A percentile compares a stretch with the other conserved stretches of the same genome.
phyloP scores from a whole-genome alignment of 1,140 invertebrate genomes.

The Diabrotica undecimpunctata region DNA sequence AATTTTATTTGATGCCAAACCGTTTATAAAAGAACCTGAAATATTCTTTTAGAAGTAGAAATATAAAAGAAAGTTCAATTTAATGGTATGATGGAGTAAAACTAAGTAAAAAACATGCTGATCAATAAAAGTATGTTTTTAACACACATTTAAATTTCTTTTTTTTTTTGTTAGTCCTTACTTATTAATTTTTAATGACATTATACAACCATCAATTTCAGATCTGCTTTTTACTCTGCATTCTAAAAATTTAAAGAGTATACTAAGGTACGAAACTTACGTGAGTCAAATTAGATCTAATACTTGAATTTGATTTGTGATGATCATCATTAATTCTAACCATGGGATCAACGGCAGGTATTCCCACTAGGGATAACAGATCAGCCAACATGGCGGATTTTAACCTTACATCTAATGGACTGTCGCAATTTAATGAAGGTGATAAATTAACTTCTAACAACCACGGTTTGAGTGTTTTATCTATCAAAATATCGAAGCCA shows the following conservation, averaged over 20 bases:
- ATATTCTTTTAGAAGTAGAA: no score
- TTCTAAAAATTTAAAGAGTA: neutral
- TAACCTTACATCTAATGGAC: slow-evolving; percentile 84
- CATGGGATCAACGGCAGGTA: slow-evolving; percentile 73
- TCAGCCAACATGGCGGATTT: slow-evolving; percentile 90
- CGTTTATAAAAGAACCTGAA: no score
- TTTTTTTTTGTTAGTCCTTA: no score
- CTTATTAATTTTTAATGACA: no score
- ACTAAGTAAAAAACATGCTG: no score
- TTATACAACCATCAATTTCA: no score
- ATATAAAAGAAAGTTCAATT: no score
- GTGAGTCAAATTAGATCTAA: slow-evolving; percentile 31
- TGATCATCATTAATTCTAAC: slow-evolving; percentile 48
- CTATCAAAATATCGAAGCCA: slow-evolving; percentile 94
- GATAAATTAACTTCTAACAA: slow-evolving; percentile 90
- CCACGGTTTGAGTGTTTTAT: slow-evolving; percentile 89
- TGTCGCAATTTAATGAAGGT: slow-evolving; percentile 90
- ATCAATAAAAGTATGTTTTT: no score
- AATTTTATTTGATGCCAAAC: no score
- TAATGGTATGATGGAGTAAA: no score
- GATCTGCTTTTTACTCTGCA: no score
- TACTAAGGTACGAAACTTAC: neutral
- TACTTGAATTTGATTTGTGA: neutral
- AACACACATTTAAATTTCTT: no score
- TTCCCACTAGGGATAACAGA: slow-evolving; percentile 83